Base-by-base conservation (phyloP, 2,797 vertebrate genomes). In the Myotis pilosus region DNA sequence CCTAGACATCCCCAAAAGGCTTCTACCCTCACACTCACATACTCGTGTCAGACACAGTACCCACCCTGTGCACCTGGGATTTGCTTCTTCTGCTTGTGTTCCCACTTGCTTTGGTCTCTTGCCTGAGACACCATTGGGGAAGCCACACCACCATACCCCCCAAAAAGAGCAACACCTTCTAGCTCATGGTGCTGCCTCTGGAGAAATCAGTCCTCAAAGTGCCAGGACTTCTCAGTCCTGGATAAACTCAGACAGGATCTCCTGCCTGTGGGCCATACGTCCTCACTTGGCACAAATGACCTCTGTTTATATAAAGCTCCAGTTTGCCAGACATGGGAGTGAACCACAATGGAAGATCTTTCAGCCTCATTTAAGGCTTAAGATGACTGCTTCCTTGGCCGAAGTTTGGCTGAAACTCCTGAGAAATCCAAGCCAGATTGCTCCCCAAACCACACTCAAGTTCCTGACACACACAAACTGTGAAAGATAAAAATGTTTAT, bases 181-280 rank as follows among this genome's bases (percentile, higher is more conserved):
- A 33, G 41, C 53, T 55, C 10, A 1, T 23, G 17, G 51, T 41
- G 16, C 36, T 68, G 0, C 22, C 57, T 62, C 33, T 64, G 36
- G 44, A 80, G 53, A 55, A 88, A 57, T 3, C 53, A 2, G 23
- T 51, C 15, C 33, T 89, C 47, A 53, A 33, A 11, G 22, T 69
- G 12, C 51, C 22, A 64, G 88, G 87, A 47, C n/a, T 12, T 41
- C 20, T 60, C 36, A 16, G 15, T 25, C 66, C 28, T 51, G 7
- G 19, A 6, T 7, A 79, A 30, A 66, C 57, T 53, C 33, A 4
- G 30, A 2, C 8, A 10, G 25, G 8, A 57, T n/a, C 44, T 78
- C 28, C 25, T 19, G 12, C 8, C 36, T 55, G 3, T 23, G 41
- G 16, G 19, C 6, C 44, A 20, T 16, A 4, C 0, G 0, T 2